Base-by-base conservation (phyloP, 2,888 invertebrate species). In the Drosophila vallismaia region DNA sequence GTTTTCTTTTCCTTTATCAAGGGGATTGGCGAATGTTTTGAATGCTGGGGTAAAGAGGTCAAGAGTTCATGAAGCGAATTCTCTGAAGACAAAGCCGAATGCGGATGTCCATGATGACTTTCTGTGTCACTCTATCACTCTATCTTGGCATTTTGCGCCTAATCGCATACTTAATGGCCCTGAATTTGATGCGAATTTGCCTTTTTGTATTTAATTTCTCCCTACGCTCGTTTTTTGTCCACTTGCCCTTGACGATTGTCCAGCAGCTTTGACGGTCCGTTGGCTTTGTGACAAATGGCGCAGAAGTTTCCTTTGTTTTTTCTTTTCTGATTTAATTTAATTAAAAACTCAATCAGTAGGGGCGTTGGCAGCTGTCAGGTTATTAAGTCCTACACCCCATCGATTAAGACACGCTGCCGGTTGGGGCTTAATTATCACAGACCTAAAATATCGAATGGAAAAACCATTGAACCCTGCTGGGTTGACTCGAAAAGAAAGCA, bases 261-360 rank as follows among this genome's bases (percentile, higher is more conserved):
- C 19, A 19, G 19, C 31, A 31, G 42, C 51, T 40, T 40, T 1
- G 2, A 45, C 75, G 75, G 68, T 77, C 58, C 63, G 76, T 68
- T 72, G 67, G 62, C 69, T 59, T 50, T 71, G 74, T 76, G 67
- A 58, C 69, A 83, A 75, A 68, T 71, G 69, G 59, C 63, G 70
- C 62, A 62, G 64, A 51, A 53, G 70, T 45, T 68, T 75, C 50
- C 49, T 40, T 49, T 56, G 48, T 28, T 44, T 40, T 52, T 69
- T 42, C 45, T 45, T 46, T 50, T 55, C 46, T 50, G 40, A 4
- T 14, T 86, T 86, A 86, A 81, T 81, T 84, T 71, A 86, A 86
- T 84, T 82, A 71, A 75, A 86, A 69, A 68, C 42, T 56, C 62
- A 57, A 70, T 50, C 68, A 54, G 62, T 45, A 53, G 71, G 28